phyloP scores from a whole-genome alignment of 2,797 vertebrate species.

The Sparidentex hasta region DNA sequence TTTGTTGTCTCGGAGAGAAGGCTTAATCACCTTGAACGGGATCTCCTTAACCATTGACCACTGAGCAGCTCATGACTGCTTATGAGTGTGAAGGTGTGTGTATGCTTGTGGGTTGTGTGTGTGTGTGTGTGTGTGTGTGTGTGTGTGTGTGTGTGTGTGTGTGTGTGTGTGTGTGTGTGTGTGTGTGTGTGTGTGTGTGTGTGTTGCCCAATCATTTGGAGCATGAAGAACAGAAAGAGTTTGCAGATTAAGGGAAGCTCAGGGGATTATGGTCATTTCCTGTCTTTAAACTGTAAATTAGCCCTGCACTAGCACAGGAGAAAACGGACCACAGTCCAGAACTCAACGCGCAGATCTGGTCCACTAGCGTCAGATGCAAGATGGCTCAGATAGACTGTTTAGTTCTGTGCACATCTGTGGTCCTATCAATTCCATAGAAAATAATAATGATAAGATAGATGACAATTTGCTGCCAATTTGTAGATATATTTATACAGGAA shows the following conservation, averaged over 20 bases:
- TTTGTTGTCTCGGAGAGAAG: slow-evolving; percentile 55
- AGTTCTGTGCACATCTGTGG: too few species aligned
- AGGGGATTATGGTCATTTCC: slow-evolving; percentile 82
- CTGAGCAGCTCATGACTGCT: slow-evolving; percentile 54
- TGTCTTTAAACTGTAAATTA: slow-evolving; percentile 81
- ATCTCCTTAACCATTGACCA: slow-evolving; percentile 70
- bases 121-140: slow-evolving; percentile 34
- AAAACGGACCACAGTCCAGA: slow-evolving; percentile 41
- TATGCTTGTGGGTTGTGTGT: slow-evolving; percentile 3
- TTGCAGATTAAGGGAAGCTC: slow-evolving; percentile 81
- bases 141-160: slow-evolving; percentile 4
- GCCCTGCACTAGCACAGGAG: slow-evolving; percentile 57
- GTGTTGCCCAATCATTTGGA: slow-evolving; percentile 71
- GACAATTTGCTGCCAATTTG: not conserved
- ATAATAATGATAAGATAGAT: too few species aligned
- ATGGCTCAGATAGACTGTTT: not conserved
- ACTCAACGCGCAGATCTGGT: slow-evolving; percentile 10
- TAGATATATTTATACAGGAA: not conserved
- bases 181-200: slow-evolving; percentile 24
- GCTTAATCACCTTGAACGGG: slow-evolving; percentile 69
- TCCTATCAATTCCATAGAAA: too few species aligned
- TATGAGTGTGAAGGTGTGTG: slow-evolving; percentile 23
- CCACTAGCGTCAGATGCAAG: not conserved
- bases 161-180: slow-evolving; percentile 37
- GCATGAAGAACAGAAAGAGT: slow-evolving; percentile 82